Conservation (phyloP, 2,888 invertebrate genomes). For the Sylvicola fuscatus region DNA sequence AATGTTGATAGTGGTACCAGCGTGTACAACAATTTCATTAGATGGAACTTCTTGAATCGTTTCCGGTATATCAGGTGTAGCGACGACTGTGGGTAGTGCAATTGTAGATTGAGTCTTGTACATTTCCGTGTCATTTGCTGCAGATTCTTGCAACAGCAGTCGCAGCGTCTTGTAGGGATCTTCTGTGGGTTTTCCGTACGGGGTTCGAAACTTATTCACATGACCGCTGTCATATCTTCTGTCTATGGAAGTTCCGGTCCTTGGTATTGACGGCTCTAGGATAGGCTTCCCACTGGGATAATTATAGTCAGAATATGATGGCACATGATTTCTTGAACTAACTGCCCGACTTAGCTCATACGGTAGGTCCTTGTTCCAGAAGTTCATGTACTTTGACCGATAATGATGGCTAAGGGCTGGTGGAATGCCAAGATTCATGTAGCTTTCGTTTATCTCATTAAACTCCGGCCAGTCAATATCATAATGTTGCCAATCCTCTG, state of each 20-base stretch:
- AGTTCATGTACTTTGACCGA: constrained; percentile 52
- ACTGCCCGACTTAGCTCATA: constrained; percentile 36
- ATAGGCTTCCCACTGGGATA: constrained; percentile 5
- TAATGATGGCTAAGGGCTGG: constrained; percentile 49
- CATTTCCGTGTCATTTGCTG: constrained; percentile 18
- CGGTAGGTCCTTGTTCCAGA: constrained; percentile 71
- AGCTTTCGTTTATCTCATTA: constrained; percentile 49
- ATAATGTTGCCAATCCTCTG: constrained; percentile 43
- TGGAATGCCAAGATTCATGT: constrained; percentile 58
- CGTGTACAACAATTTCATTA: constrained; percentile 26
- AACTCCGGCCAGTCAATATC: constrained; percentile 73
- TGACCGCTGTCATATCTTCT: constrained; percentile 22
- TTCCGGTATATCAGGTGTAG: constrained; percentile 16
- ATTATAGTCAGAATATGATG: constrained; percentile 1
- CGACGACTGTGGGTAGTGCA: constrained; percentile 21
- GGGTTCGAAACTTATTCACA: constrained; percentile 22
- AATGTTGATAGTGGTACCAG: constrained; percentile 38
- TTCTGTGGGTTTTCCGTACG: constrained; percentile 8
- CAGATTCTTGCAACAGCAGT: constrained; percentile 3
- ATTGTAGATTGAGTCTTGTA: constrained; percentile 21
- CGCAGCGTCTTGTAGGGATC: constrained; percentile 21
- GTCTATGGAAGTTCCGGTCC: constrained; percentile 12
- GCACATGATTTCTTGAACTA: constrained; percentile 6
- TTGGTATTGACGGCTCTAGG: constrained; percentile 13
- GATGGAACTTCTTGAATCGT: background rate